Evolutionary conservation across 2,113 vertebrate genomes (phyloP).

Genomic region (Gavia stellata): DNA sequence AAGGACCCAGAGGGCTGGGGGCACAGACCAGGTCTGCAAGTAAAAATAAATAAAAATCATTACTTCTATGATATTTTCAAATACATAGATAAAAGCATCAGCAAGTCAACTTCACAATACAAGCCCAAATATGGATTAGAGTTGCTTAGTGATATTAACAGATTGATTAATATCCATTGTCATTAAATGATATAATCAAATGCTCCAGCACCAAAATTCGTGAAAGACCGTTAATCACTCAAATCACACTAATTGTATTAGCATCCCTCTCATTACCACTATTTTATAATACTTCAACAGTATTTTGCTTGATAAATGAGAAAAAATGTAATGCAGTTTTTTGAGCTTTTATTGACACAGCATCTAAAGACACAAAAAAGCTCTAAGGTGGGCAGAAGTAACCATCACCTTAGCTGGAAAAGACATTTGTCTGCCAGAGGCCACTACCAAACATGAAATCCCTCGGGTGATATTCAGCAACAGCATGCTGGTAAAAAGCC

Average conservation of each 20-base stretch:
- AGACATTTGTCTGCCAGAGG: neutral
- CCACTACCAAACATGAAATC: neutral
- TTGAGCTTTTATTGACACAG: neutral
- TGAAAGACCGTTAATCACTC: neutral
- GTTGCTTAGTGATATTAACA: neutral
- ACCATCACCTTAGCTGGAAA: neutral
- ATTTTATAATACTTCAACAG: neutral
- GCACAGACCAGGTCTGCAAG: neutral
- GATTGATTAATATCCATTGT: neutral
- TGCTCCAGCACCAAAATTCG: neutral
- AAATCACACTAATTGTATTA: neutral
- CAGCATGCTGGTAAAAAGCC: neutral
- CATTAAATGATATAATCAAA: neutral
- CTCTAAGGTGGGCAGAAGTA: neutral
- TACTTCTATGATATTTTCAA: neutral
- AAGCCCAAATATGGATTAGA: neutral
- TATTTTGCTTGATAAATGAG: neutral
- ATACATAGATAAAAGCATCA: neutral
- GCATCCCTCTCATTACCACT: neutral
- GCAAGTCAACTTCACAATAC: neutral
- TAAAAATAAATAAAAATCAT: neutral
- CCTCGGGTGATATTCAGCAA: neutral
- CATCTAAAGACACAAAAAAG: neutral
- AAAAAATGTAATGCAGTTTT: neutral
- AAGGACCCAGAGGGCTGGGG: neutral